A percentile compares a stretch with the other conserved stretches of the same genome.
Conservation (phyloP, 2,797 vertebrate genomes). For the Sandelia bainsii region DNA sequence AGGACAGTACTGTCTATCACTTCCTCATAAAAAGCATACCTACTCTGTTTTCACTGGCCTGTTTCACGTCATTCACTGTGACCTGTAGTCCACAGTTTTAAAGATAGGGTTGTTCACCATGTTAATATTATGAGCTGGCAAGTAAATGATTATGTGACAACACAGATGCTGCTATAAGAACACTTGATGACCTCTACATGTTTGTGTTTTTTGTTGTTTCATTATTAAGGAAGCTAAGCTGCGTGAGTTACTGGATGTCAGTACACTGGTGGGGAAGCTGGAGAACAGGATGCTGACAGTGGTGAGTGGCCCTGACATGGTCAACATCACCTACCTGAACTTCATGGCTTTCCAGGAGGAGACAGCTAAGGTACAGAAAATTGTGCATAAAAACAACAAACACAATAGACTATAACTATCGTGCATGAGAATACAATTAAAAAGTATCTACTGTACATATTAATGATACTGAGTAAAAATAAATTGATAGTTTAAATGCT, state of each 20-base stretch:
- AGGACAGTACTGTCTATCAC: constrained; percentile 41
- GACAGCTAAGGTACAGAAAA: constrained; percentile 89
- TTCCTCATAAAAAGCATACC: constrained; percentile 38
- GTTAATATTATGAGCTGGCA: not conserved
- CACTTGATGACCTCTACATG: not conserved
- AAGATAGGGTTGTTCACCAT: not conserved
- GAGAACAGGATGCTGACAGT: constrained; percentile 95
- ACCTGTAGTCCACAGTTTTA: not conserved
- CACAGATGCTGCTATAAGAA: constrained; percentile 4
- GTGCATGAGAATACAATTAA: not conserved
- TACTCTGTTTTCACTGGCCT: constrained; percentile 29
- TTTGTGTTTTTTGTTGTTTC: constrained; percentile 18
- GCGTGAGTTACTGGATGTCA: constrained; percentile 93
- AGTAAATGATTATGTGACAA: not conserved
- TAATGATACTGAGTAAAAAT: too few relatives aligned
- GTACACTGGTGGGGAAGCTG: constrained; percentile 88
- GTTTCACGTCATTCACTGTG: constrained; percentile 32
- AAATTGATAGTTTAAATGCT: too few relatives aligned
- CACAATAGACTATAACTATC: too few relatives aligned
- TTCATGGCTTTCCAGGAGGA: constrained; percentile 98
- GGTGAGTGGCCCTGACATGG: constrained; percentile 94
- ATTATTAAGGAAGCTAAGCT: constrained; percentile 91
- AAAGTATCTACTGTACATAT: too few relatives aligned
- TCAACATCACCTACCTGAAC: constrained; percentile 97
- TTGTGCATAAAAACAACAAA: not conserved